Evolutionary conservation across 2,888 invertebrate species (phyloP).

Genomic region (Eristalis tenax): DNA sequence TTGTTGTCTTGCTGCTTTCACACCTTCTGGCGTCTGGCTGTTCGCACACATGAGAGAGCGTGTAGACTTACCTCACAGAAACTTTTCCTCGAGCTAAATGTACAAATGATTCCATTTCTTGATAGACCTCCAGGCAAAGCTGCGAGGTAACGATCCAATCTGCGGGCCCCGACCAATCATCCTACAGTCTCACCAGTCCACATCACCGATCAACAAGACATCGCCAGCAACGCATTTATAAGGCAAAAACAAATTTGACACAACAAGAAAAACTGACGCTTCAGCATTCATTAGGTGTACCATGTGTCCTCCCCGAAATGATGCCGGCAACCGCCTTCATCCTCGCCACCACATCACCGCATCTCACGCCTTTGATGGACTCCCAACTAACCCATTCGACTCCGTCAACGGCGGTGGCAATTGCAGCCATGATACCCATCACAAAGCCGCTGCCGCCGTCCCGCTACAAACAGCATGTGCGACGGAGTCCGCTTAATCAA

Average conservation of each 20-base stretch:
- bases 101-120: too few relatives aligned
- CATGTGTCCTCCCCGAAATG: constrained; percentile 27
- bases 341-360: constrained; percentile 1
- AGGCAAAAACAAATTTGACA: constrained; percentile 38
- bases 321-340: constrained; percentile 4
- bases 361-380: constrained; percentile 48
- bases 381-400: constrained; percentile 29
- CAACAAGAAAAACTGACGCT: constrained; percentile 29
- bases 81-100: too few relatives aligned
- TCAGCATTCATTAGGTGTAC: constrained; percentile 44
- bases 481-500: constrained; percentile 60
- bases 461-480: neutral
- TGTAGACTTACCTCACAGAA: too few relatives aligned
- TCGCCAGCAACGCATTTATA: constrained; percentile 4
- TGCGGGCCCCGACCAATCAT: constrained; percentile 14
- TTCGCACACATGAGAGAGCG: too few relatives aligned
- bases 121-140: neutral
- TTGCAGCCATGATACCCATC: constrained; percentile 44
- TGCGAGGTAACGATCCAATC: constrained; percentile 14
- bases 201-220: constrained; percentile 14
- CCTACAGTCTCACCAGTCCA: neutral
- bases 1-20: too few relatives aligned
- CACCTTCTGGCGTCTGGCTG: too few relatives aligned
- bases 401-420: constrained; percentile 30
- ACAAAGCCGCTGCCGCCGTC: constrained; percentile 2